phyloP scores from a whole-genome alignment of 23 tunicate species.

The Oikopleura vanhoeffeni region DNA sequence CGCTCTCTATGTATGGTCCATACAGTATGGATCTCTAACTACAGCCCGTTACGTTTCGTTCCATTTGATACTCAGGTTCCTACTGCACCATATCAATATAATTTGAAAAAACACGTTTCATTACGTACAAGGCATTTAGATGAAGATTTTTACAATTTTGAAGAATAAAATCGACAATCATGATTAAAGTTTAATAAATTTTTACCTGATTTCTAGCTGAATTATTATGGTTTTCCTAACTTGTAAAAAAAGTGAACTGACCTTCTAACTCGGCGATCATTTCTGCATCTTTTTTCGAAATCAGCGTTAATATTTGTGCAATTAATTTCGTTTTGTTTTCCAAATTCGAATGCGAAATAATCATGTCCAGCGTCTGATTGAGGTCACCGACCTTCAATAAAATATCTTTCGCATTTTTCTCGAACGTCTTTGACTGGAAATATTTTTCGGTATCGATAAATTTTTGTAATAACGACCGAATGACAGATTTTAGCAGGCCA shows the following conservation, averaged over 20 bases:
- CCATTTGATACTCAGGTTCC: too few species aligned
- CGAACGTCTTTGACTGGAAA: slow-evolving; percentile 83
- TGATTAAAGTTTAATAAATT: background rate
- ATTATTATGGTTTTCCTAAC: too few species aligned
- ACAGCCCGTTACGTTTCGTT: too few species aligned
- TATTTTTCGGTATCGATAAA: slow-evolving; percentile 60
- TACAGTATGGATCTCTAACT: too few species aligned
- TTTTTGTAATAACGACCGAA: slow-evolving; percentile 36
- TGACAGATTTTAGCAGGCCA: slow-evolving; percentile 56
- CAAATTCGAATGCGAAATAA: slow-evolving; percentile 51
- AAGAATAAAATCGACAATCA: background rate
- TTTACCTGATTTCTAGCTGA: too few species aligned
- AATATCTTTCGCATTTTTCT: slow-evolving; percentile 28
- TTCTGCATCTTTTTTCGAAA: background rate
- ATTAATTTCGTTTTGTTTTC: slow-evolving; percentile 43
- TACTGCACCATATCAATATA: too few species aligned
- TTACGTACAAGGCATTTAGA: too few species aligned
- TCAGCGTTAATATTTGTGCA: background rate
- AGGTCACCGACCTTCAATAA: background rate
- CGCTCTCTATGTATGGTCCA: too few species aligned
- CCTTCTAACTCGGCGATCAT: background rate
- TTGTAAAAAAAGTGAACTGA: too few species aligned
- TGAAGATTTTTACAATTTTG: too few species aligned
- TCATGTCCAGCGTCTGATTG: slow-evolving; percentile 11
- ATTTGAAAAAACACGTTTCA: too few species aligned